These are phyloP conservation scores for Podarcis muralis DNA, from an alignment of 2,113 vertebrate genomes.

Conservation along the genomic window DNA sequence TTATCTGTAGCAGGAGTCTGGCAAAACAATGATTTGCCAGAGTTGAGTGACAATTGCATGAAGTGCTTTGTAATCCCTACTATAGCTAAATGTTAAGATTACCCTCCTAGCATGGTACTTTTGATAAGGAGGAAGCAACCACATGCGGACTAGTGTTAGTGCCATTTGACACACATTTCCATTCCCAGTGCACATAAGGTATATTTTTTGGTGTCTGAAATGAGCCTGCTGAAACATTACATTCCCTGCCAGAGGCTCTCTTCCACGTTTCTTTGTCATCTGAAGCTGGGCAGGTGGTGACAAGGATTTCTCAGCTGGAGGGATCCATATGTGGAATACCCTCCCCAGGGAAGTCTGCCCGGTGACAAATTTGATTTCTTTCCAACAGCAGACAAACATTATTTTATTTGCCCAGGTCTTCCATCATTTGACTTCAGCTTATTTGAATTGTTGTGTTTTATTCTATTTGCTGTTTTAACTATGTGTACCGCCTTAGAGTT, in stretches of 20 bases:
- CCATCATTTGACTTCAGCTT: neutral
- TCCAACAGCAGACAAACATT: neutral
- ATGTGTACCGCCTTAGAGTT: neutral
- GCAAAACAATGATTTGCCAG: neutral
- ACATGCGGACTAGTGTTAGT: neutral
- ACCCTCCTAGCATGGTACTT: neutral
- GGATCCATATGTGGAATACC: neutral
- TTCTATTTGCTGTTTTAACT: neutral
- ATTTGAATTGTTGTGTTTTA: neutral
- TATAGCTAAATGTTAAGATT: neutral
- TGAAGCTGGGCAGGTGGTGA: neutral
- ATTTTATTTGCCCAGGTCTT: neutral
- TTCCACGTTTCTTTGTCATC: neutral
- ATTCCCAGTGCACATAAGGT: neutral
- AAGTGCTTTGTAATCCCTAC: neutral
- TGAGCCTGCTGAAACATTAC: neutral
- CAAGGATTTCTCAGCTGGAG: neutral
- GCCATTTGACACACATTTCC: no score
- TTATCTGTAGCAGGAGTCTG: neutral
- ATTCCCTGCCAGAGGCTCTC: neutral
- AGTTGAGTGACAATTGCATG: neutral
- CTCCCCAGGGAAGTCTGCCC: neutral
- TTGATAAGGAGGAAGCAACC: neutral
- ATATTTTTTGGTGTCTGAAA: neutral
- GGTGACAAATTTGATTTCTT: neutral